Evolutionary conservation across 2,797 vertebrate species (phyloP).

Genomic region (Sebastiscus albofasciatus): DNA sequence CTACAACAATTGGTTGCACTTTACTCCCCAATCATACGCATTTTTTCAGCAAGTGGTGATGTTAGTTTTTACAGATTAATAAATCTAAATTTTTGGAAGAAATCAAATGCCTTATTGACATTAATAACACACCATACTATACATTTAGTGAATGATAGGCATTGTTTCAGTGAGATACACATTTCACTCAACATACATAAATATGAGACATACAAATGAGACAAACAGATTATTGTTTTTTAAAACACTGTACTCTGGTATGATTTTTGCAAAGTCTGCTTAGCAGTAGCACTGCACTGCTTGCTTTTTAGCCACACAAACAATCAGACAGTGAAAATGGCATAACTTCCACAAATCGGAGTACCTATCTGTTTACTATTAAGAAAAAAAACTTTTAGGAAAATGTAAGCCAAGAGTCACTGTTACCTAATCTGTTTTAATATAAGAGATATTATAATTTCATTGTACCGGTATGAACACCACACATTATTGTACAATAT

Average conservation of each 20-base stretch:
- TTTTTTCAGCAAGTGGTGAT: slow-evolving; percentile 1
- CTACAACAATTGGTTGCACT: neutral
- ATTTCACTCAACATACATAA: neutral
- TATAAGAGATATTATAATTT: slow-evolving; percentile 23
- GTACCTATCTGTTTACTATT: neutral
- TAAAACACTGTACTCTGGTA: slow-evolving; percentile 26
- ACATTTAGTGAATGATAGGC: slow-evolving; percentile 15
- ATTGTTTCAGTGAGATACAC: slow-evolving; percentile 10
- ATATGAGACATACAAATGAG: slow-evolving; percentile 15
- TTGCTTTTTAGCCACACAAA: slow-evolving; percentile 31
- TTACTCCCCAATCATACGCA: slow-evolving; percentile 13
- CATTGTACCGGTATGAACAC: slow-evolving; percentile 43
- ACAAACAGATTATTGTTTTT: neutral
- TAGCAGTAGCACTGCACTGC: neutral
- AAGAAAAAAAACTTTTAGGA: neutral
- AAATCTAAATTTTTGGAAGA: slow-evolving; percentile 19
- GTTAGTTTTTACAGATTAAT: slow-evolving; percentile 22
- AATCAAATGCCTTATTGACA: neutral
- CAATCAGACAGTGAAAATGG: slow-evolving; percentile 26
- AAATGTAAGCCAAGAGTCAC: slow-evolving; percentile 1
- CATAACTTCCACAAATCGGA: slow-evolving; percentile 6
- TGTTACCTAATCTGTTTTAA: slow-evolving; percentile 21
- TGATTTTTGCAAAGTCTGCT: neutral
- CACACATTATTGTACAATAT: slow-evolving; percentile 39
- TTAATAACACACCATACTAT: neutral